Percentiles rank a stretch among this genome's conserved stretches.
Evolutionary conservation across 2,888 invertebrate species (phyloP).

Genomic region (Orthosia gracilis): DNA sequence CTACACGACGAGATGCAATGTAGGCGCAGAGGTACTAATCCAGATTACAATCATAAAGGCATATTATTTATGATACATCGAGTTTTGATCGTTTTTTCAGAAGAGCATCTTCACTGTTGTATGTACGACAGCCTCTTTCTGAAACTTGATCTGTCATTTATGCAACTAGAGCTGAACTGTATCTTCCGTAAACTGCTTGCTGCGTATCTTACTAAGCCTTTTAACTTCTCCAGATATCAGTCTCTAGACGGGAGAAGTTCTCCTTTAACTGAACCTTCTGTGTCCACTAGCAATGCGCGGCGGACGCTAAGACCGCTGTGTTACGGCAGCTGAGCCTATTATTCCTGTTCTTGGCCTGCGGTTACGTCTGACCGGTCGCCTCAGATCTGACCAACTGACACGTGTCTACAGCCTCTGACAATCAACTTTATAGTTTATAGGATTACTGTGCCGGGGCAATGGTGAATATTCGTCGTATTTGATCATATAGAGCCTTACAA

Average conservation of each 20-base stretch:
- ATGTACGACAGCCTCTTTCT: too few species aligned
- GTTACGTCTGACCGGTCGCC: neutral
- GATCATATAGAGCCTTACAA: neutral
- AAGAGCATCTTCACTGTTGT: too few species aligned
- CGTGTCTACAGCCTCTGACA: neutral
- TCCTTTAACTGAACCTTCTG: neutral
- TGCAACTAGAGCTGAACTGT: neutral
- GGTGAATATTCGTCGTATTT: too few species aligned
- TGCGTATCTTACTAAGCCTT: neutral
- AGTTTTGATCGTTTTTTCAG: too few species aligned
- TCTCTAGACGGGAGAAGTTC: neutral
- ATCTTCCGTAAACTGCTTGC: neutral
- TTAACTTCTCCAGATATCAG: too few species aligned
- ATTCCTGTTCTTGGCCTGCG: neutral
- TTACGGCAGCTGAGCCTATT: neutral
- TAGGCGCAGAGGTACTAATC: neutral
- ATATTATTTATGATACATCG: too few species aligned
- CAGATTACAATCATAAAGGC: neutral
- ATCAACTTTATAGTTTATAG: neutral
- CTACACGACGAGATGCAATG: neutral
- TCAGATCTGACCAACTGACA: neutral
- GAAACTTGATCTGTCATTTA: too few species aligned
- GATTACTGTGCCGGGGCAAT: neutral
- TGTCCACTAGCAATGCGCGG: neutral
- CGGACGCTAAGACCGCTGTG: neutral